Evolutionary conservation across 2,888 invertebrate species (phyloP).

Genomic region (Macrosoma leucophasiata): DNA sequence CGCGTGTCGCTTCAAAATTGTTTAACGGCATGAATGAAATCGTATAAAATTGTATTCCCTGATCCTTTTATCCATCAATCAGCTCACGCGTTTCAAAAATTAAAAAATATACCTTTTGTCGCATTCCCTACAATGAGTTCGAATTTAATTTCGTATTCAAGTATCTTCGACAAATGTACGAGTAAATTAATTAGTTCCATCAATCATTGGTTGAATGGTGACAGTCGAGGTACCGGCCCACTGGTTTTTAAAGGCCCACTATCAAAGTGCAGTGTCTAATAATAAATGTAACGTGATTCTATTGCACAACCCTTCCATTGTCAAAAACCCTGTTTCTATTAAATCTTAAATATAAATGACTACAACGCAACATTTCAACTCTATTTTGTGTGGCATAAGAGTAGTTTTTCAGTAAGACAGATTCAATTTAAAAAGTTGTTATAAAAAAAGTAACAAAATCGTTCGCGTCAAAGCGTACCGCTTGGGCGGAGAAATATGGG

Average conservation of each 20-base stretch:
- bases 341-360: no score
- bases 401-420: no score
- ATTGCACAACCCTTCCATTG: conserved; percentile 53
- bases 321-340: no score
- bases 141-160: conserved; percentile 55
- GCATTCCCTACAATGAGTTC: conserved; percentile 37
- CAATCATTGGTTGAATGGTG: conserved; percentile 65
- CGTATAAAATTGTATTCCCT: not conserved
- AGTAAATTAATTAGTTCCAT: conserved; percentile 75
- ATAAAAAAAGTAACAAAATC: conserved; percentile 37
- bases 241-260: conserved; percentile 49
- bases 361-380: no score
- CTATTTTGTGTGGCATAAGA: no score
- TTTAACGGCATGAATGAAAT: no score
- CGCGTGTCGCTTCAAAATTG: conserved; percentile 2
- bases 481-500: conserved; percentile 51
- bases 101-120: conserved; percentile 44
- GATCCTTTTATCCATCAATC: not conserved
- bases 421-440: conserved; percentile 26
- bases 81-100: conserved; percentile 30
- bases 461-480: conserved; percentile 42
- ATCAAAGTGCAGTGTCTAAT: conserved; percentile 43
- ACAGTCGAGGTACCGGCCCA: conserved; percentile 53
- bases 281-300: conserved; percentile 65
- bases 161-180: conserved; percentile 52